Base-by-base conservation (phyloP, 2,113 vertebrate species). In the Gallinago undulata region DNA sequence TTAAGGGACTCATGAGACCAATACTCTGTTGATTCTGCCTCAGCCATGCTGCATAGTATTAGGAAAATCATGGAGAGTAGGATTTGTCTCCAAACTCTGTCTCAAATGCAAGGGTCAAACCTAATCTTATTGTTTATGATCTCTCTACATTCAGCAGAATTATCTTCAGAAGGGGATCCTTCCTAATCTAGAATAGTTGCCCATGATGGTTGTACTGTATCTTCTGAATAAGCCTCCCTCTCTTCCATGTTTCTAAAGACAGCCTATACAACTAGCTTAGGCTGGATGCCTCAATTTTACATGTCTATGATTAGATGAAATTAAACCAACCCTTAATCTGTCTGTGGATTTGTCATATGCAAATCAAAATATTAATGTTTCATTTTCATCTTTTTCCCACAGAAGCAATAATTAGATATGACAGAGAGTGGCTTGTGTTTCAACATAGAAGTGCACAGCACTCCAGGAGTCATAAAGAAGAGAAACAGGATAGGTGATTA, bases 181-280 rank as follows among this genome's bases (percentile, higher is more conserved):
- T 78, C 31, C 60, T 17, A 11, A 23, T 51, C 9, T 59, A 33
- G 25, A 28, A 51, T 8, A 60, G 4, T 13, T 64, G 4, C 22
- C 37, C 1, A 0, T 33, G 10, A 4, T 31, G 25, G 9, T 4
- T 72, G 31, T 14, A 3, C 7, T 39, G 0, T 9, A 0, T 33
- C 41, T 37, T 87, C n/a, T 31, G 24, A 67, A 59, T 35, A 68
- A 78, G 5, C 41, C 28, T 39, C 51, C 23, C 16, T 45, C 37
- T 56, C 35, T 79, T 15, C n/a, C 13, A 1, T 12, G 19, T 63
- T 41, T 82, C 33, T 25, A 27, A 59, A 56, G 33, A 30, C 25
- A 80, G 45, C 48, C 25, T 70, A 51, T 6, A 8, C 39, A 74
- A 45, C 23, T 39, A 39, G 5, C 12, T 63, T 19, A 31, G 53